A percentile compares a stretch with the other conserved stretches of the same genome.
phyloP scores from a whole-genome alignment of 2,113 vertebrate species.

The Polypterus bichir region DNA sequence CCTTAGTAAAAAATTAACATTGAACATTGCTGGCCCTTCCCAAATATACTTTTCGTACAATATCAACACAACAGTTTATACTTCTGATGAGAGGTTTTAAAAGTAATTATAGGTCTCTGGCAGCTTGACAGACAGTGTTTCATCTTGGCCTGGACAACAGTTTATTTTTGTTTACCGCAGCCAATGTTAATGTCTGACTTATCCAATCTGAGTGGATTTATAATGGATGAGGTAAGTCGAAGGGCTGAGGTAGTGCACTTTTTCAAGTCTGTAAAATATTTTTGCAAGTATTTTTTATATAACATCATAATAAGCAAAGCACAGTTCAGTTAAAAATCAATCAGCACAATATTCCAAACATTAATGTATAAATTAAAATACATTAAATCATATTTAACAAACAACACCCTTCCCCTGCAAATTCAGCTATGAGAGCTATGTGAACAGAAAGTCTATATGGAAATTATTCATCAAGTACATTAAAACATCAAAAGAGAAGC shows the following conservation, averaged over 20 bases:
- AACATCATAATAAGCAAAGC: background rate
- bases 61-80: too few species aligned
- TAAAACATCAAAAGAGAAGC: too few species aligned
- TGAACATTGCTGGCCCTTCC: too few species aligned
- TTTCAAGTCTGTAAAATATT: background rate
- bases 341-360: too few species aligned
- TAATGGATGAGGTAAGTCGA: slow-evolving; percentile 7
- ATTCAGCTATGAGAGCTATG: background rate
- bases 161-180: background rate
- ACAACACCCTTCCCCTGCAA: background rate
- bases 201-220: background rate
- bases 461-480: too few species aligned
- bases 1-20: too few species aligned
- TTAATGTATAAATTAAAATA: too few species aligned
- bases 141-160: slow-evolving; percentile 1
- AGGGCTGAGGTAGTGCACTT: slow-evolving; percentile 8
- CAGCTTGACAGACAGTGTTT: slow-evolving; percentile 12
- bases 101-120: background rate
- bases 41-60: too few species aligned
- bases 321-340: too few species aligned
- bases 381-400: too few species aligned
- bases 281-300: background rate
- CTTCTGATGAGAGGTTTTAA: too few species aligned
- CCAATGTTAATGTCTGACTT: background rate
- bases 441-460: too few species aligned